Evolutionary conservation across 2,113 vertebrate species (phyloP).

Genomic region (Nansenia antarctica): DNA sequence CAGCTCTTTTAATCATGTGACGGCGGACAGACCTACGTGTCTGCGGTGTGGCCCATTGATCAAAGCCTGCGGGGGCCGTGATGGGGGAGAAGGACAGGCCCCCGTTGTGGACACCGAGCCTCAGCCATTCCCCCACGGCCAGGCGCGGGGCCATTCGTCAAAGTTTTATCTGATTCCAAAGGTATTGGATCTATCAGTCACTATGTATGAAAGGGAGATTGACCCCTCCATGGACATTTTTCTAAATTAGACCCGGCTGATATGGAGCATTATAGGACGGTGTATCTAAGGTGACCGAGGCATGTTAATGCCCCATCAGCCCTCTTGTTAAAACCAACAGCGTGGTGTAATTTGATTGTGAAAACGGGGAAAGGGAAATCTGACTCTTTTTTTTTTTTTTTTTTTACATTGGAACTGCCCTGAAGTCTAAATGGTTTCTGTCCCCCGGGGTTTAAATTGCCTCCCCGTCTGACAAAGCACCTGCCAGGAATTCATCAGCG

Average conservation of each 20-base stretch:
- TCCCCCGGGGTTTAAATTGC: slow-evolving; percentile 75
- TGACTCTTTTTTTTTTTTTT: slow-evolving; percentile 41
- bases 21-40: slow-evolving; percentile 70
- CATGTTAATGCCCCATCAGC: slow-evolving; percentile 29
- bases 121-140: slow-evolving; percentile 68
- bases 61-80: slow-evolving; percentile 80
- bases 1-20: slow-evolving; percentile 76
- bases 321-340: slow-evolving; percentile 55
- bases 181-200: slow-evolving; percentile 95
- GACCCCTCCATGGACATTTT: slow-evolving; percentile 78
- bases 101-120: slow-evolving; percentile 68
- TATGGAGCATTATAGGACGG: slow-evolving; percentile 57
- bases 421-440: slow-evolving; percentile 74
- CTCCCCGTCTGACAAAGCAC: slow-evolving; percentile 82
- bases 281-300: slow-evolving; percentile 43
- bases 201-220: slow-evolving; percentile 82
- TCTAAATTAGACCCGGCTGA: slow-evolving; percentile 75
- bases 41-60: slow-evolving; percentile 79
- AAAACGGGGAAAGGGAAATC: slow-evolving; percentile 42
- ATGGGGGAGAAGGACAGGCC: slow-evolving; percentile 82
- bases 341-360: slow-evolving; percentile 58
- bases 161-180: slow-evolving; percentile 96
- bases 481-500: slow-evolving; percentile 79
- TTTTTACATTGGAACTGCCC: slow-evolving; percentile 42
- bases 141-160: slow-evolving; percentile 86